Base-by-base conservation (phyloP, 2,888 invertebrate genomes). In the Coenonympha glycerion region DNA sequence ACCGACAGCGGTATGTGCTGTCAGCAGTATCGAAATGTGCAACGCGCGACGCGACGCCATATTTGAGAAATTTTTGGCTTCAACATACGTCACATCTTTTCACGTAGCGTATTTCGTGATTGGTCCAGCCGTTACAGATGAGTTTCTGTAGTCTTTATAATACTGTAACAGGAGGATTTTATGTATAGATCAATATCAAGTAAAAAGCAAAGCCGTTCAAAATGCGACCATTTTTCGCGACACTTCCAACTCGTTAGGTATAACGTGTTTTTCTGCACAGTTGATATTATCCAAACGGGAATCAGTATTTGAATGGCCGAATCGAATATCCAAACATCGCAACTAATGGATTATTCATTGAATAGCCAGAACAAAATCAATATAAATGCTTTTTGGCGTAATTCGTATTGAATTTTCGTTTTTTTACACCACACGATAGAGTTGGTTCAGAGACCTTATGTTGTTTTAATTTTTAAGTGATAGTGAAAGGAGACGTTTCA, bases 261-360 rank as follows among this genome's bases (percentile, higher is more conserved):
- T 41, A 18, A 28, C 16, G 33, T 36, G 34, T 47, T 55, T 56
- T 30, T 46, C 40, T 34, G 40, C 41, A 40, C 45, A 48, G 42
- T 21, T 45, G 46, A 51, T 51, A 39, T 41, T 51, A 39, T 41
- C 45, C 28, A 26, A 56, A 47, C 28, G 22, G 47, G 39, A 44
- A 58, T 22, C 47, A 55, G 26, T 44, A 57, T 60, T 60, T 60
- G 51, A 60, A 30, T 24, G 34, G 9, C 22, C 34, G 33, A 60
- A 30, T 24, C 34, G 33, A 60, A 30, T 24, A 45, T 34, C 31
- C 15, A 33, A 49, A 47, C 30, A 52, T 49, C 47, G 24, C 24
- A 46, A 48, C 56, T 61, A 58, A 64, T 64, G 57, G 56, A 59
- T 64, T 63, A 63, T 65, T 64, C 61, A 63, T 60, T 28, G 52